A percentile compares a stretch with the other conserved stretches of the same genome.
Evolutionary conservation across 2,797 vertebrate species (phyloP).

Genomic region (Microctenopoma stevenorrisi): DNA sequence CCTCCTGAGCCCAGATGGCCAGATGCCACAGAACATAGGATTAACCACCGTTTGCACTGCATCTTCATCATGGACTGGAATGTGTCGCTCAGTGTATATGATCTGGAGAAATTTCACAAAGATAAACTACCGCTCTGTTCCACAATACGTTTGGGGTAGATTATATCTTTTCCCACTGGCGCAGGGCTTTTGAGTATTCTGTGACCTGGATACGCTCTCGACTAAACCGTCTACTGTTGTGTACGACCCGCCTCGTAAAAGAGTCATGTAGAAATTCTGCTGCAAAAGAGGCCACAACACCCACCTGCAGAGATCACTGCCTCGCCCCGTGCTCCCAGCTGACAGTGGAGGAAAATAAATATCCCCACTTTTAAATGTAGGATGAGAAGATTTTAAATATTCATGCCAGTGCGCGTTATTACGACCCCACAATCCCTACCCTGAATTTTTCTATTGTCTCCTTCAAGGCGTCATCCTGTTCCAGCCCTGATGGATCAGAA

Average conservation of each 20-base stretch:
- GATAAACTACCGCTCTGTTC: constrained; percentile 41
- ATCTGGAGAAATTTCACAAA: constrained; percentile 44
- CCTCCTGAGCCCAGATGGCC: constrained; percentile 66
- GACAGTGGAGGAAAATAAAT: constrained; percentile 46
- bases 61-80: constrained; percentile 38
- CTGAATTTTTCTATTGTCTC: constrained; percentile 54
- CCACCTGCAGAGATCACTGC: constrained; percentile 62
- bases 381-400: constrained; percentile 78
- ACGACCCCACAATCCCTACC: constrained; percentile 42
- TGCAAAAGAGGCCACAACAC: constrained; percentile 59
- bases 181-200: constrained; percentile 28
- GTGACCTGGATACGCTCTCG: constrained; percentile 39
- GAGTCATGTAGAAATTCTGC: constrained; percentile 48
- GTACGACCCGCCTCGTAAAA: constrained; percentile 56
- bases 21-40: constrained; percentile 62
- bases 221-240: constrained; percentile 33
- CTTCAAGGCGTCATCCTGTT: constrained; percentile 57
- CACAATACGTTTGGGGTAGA: constrained; percentile 22
- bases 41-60: constrained; percentile 61
- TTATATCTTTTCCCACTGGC: constrained; percentile 13
- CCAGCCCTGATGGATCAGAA: constrained; percentile 29
- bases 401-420: constrained; percentile 57
- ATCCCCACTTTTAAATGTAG: constrained; percentile 67
- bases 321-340: constrained; percentile 52
- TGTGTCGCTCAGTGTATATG: constrained; percentile 26